A percentile compares a stretch with the other conserved stretches of the same genome.
These are phyloP conservation scores for Campaea margaritaria DNA, from an alignment of 2,888 invertebrate species.

Conservation along the genomic window DNA sequence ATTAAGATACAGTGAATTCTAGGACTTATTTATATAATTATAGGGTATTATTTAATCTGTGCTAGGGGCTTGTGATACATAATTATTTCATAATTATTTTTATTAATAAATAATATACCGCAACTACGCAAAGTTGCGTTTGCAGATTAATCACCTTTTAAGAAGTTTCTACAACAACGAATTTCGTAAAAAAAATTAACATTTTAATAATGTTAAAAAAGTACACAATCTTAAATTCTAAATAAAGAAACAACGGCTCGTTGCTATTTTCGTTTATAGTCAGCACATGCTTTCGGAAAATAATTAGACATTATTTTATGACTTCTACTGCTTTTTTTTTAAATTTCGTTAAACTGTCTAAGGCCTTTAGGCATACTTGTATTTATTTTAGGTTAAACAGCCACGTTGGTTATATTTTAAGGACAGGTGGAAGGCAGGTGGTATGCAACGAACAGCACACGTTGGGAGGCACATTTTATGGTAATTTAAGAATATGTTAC, in stretches of 20 bases:
- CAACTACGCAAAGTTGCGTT: no score
- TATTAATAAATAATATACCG: no score
- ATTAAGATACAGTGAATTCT: no score
- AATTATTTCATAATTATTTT: no score
- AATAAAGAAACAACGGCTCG: conserved; percentile 15
- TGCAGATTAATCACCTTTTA: no score
- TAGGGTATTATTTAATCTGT: no score
- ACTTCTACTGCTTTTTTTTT: background rate
- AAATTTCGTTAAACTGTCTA: background rate
- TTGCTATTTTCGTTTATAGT: background rate
- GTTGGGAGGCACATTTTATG: conserved; percentile 9
- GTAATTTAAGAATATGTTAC: background rate
- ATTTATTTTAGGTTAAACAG: background rate
- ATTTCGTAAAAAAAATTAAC: no score
- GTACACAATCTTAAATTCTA: background rate
- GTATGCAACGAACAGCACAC: background rate
- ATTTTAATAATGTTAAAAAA: background rate
- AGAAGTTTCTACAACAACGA: no score
- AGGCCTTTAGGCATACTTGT: background rate
- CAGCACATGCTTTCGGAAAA: conserved; percentile 14
- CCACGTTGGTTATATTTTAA: background rate
- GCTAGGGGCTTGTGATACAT: no score
- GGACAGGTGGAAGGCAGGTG: conserved; percentile 18
- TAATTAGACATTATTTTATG: conserved; percentile 6
- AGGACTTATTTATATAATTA: no score